A percentile compares a stretch with the other conserved stretches of the same genome.
These are phyloP conservation scores for Meteorus sp. DNA, from an alignment of 1,140 invertebrate genomes.

Conservation along the genomic window DNA sequence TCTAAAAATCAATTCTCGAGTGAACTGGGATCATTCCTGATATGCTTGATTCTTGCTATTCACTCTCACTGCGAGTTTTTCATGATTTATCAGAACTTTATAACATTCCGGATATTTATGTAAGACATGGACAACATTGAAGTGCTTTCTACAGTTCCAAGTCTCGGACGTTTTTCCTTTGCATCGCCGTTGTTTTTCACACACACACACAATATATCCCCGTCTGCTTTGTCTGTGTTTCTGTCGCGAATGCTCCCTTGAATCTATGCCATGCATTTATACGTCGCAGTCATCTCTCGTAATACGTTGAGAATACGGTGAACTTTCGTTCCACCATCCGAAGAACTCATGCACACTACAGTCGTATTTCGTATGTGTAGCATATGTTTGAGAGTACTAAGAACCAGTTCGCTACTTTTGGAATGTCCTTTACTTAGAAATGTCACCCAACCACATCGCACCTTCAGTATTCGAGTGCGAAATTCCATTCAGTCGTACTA, in stretches of 20 bases:
- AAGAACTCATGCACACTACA: neutral
- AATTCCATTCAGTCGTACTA: constrained; percentile 29
- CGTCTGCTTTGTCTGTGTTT: neutral
- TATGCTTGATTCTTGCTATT: constrained; percentile 4
- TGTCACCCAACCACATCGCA: constrained; percentile 26
- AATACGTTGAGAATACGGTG: constrained; percentile 13
- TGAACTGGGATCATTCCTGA: neutral
- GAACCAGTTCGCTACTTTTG: constrained; percentile 18
- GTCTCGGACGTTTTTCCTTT: constrained; percentile 9
- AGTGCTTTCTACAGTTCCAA: constrained; percentile 27
- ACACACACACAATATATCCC: too few relatives aligned
- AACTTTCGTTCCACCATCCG: neutral
- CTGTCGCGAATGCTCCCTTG: too few relatives aligned
- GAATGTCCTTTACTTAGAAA: constrained; percentile 34
- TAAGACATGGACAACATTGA: constrained; percentile 31
- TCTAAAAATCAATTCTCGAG: neutral
- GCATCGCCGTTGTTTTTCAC: too few relatives aligned
- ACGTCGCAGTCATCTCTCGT: neutral
- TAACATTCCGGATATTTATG: constrained; percentile 23
- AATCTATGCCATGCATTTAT: neutral
- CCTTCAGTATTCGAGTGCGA: constrained; percentile 25
- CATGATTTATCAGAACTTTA: constrained; percentile 17
- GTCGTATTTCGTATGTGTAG: neutral
- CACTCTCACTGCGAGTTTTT: constrained; percentile 5
- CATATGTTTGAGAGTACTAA: too few relatives aligned